Evolutionary conservation across 1,140 invertebrate genomes (phyloP).

Genomic region (Rhizoglyphus robini): DNA sequence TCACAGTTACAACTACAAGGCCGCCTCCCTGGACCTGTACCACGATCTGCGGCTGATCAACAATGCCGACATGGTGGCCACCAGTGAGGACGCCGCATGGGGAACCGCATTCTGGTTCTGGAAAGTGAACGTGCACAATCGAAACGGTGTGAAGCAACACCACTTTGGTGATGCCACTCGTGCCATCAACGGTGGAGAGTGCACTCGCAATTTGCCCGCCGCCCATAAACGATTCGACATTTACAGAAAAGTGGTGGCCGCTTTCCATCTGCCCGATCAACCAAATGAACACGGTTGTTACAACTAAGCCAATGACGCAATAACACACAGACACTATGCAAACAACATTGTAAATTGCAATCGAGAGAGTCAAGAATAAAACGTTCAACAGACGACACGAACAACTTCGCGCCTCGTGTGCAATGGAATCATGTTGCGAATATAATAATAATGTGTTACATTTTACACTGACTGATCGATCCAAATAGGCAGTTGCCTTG

Average conservation of each 20-base stretch:
- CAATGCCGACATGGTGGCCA: slow-evolving; percentile 22
- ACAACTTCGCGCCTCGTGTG: too few species aligned
- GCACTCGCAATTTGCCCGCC: not conserved
- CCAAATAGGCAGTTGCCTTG: too few species aligned
- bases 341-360: not conserved
- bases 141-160: not conserved
- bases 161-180: slow-evolving; percentile 15
- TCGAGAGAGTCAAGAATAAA: too few species aligned
- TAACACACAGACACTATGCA: not conserved
- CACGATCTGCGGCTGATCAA: slow-evolving; percentile 8
- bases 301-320: not conserved
- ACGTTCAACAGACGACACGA: too few species aligned
- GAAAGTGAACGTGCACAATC: slow-evolving; percentile 22
- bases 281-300: slow-evolving; percentile 9
- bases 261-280: not conserved
- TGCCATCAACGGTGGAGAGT: slow-evolving; percentile 5
- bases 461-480: too few species aligned
- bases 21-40: slow-evolving; percentile 8
- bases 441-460: too few species aligned
- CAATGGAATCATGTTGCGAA: too few species aligned
- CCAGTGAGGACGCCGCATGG: slow-evolving; percentile 23
- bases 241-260: not conserved
- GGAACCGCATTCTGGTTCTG: slow-evolving; percentile 24
- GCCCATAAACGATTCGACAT: slow-evolving; percentile 1
- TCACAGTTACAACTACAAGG: slow-evolving; percentile 13